These are phyloP conservation scores for Theropithecus gelada DNA, from an alignment of 2,113 vertebrate species.

Conservation along the genomic window DNA sequence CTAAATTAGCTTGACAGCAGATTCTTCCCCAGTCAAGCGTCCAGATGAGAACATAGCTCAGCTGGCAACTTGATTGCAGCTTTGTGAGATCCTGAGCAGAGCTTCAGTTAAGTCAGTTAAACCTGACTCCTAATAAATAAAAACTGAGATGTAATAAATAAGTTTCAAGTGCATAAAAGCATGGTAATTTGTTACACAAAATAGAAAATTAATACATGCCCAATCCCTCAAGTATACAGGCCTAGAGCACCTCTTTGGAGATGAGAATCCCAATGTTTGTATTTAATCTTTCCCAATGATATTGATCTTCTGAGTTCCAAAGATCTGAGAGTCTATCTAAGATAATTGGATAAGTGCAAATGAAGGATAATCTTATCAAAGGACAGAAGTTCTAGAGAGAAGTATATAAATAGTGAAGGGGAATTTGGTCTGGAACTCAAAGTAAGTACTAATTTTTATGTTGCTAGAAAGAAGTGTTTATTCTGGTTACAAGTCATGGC, in stretches of 20 bases:
- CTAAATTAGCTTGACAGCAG: background rate
- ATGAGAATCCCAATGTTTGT: background rate
- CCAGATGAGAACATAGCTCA: background rate
- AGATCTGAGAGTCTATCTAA: background rate
- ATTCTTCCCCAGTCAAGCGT: background rate
- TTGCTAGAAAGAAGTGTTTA: background rate
- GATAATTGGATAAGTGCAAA: background rate
- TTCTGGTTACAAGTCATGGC: background rate
- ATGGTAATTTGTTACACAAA: background rate
- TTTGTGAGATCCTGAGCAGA: background rate
- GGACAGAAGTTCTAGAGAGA: background rate
- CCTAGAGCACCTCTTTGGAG: background rate
- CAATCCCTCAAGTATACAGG: background rate
- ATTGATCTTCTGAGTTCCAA: background rate
- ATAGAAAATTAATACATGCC: background rate
- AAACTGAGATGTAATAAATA: background rate
- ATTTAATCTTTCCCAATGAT: background rate
- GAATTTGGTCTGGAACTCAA: background rate
- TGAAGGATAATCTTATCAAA: background rate
- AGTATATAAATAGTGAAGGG: background rate
- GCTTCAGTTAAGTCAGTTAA: background rate
- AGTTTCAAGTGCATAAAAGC: background rate
- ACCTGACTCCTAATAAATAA: background rate
- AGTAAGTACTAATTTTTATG: background rate
- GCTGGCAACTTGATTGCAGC: background rate